A percentile compares a stretch with the other conserved stretches of the same genome.
phyloP scores from a whole-genome alignment of 2,888 invertebrate genomes.

The Ariolimax columbianus region DNA sequence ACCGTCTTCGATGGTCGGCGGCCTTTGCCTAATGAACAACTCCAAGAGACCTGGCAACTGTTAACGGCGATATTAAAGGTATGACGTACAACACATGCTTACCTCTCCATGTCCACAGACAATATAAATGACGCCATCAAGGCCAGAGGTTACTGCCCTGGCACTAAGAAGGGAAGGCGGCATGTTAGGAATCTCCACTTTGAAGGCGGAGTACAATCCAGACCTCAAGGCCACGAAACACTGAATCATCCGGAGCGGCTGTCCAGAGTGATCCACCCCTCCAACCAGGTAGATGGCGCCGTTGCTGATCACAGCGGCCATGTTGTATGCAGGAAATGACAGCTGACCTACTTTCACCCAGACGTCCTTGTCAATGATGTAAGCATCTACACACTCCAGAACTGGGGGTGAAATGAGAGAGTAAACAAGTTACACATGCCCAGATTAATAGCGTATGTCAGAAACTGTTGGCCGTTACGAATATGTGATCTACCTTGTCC shows the following conservation, averaged over 20 bases:
- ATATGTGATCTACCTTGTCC: too few relatives aligned
- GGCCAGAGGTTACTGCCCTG: constrained; percentile 44
- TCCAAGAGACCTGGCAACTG: too few relatives aligned
- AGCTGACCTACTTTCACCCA: constrained; percentile 52
- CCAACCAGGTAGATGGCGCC: constrained; percentile 52
- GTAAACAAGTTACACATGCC: too few relatives aligned
- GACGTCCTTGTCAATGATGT: constrained; percentile 51
- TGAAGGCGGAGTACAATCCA: constrained; percentile 50
- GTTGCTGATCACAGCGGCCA: constrained; percentile 45
- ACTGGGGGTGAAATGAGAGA: constrained; percentile 32
- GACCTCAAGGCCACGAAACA: constrained; percentile 49
- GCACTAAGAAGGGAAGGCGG: constrained; percentile 49
- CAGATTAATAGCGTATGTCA: too few relatives aligned
- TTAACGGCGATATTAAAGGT: too few relatives aligned
- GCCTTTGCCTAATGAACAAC: too few relatives aligned
- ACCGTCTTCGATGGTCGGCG: too few relatives aligned
- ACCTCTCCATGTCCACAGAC: constrained; percentile 53
- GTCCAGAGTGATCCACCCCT: constrained; percentile 49
- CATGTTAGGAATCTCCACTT: constrained; percentile 47
- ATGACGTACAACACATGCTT: background rate
- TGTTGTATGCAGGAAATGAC: constrained; percentile 49
- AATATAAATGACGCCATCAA: constrained; percentile 40
- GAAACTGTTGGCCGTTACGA: too few relatives aligned
- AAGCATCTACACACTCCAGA: constrained; percentile 50
- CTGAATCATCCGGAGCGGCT: constrained; percentile 46